These are phyloP conservation scores for Chelon labrosus DNA, from an alignment of 2,797 vertebrate species.

Conservation along the genomic window DNA sequence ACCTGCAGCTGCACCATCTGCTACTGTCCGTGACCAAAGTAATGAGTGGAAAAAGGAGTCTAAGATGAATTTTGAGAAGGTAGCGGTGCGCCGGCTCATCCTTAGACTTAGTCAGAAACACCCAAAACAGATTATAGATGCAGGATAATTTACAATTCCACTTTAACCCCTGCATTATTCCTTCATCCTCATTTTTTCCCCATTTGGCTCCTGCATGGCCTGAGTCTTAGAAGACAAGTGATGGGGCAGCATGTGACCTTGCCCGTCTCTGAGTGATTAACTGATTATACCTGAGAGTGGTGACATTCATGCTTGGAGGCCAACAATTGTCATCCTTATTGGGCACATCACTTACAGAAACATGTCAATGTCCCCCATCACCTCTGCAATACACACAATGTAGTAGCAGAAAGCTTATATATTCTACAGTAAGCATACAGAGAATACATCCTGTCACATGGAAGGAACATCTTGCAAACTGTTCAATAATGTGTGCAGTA, in stretches of 20 bases:
- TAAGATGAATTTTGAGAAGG: conserved; percentile 45
- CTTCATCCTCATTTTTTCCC: background rate
- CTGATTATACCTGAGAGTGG: conserved; percentile 52
- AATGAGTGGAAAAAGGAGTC: conserved; percentile 58
- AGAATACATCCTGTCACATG: background rate
- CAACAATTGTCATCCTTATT: conserved; percentile 10
- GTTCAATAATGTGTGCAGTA: background rate
- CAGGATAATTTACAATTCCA: conserved; percentile 17
- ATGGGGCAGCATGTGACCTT: conserved; percentile 47
- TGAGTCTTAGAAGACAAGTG: conserved; percentile 50
- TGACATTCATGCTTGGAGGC: conserved; percentile 50
- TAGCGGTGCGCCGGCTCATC: conserved; percentile 11
- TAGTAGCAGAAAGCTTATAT: background rate
- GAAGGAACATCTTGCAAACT: background rate
- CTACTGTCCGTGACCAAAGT: conserved; percentile 67
- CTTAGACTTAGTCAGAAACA: conserved; percentile 2
- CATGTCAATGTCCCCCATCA: background rate
- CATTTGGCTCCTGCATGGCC: conserved; percentile 36
- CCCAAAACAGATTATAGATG: conserved; percentile 33
- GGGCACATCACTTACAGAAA: conserved; percentile 4
- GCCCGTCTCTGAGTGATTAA: conserved; percentile 51
- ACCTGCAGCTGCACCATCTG: conserved; percentile 76
- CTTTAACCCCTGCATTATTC: conserved; percentile 10
- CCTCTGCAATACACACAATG: background rate
- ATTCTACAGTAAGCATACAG: background rate